Evolutionary conservation across 2,113 vertebrate genomes (phyloP).

Genomic region (Bambusicola thoracicus): DNA sequence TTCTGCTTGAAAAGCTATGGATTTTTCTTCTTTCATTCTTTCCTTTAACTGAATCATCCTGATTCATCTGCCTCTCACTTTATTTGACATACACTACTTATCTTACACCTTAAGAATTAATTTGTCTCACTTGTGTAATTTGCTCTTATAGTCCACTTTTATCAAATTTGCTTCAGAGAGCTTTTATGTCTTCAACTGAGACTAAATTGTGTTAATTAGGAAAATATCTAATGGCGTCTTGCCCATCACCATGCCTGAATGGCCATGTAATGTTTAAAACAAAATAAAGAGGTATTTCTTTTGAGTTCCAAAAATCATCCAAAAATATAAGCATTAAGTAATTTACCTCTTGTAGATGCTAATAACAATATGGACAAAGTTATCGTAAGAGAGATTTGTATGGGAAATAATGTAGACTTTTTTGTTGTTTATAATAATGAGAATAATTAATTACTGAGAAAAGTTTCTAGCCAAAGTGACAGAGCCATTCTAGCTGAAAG

Average conservation of each 20-base stretch:
- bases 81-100: neutral
- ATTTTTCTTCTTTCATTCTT: neutral
- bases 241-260: slow-evolving; percentile 36
- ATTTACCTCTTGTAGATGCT: neutral
- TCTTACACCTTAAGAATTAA: slow-evolving; percentile 21
- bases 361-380: neutral
- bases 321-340: neutral
- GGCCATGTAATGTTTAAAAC: neutral
- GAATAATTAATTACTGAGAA: slow-evolving; percentile 4
- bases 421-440: neutral
- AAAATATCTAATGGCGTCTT: slow-evolving; percentile 54
- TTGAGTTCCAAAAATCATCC: neutral
- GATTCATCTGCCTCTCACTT: neutral
- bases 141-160: slow-evolving; percentile 51
- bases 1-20: neutral
- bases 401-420: neutral
- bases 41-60: neutral
- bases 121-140: slow-evolving; percentile 36
- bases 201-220: slow-evolving; percentile 66
- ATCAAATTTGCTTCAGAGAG: slow-evolving; percentile 43
- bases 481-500: neutral
- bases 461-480: neutral
- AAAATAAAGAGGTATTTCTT: neutral
- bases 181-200: slow-evolving; percentile 23
- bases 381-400: neutral